phyloP scores from a whole-genome alignment of 2,888 invertebrate genomes.

The Epicampocera succincta region DNA sequence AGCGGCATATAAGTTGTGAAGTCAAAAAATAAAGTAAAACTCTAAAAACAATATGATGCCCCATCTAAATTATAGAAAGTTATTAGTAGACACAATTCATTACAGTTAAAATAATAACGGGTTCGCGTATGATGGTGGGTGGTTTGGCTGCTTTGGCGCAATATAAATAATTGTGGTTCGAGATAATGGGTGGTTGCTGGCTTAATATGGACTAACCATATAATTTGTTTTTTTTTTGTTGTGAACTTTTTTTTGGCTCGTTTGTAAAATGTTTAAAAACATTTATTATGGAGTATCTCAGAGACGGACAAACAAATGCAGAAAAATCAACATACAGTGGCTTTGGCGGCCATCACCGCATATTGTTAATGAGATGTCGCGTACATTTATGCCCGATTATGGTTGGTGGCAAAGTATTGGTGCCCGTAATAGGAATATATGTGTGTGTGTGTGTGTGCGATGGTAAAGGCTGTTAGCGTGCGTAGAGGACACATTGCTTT shows the following conservation, averaged over 20 bases:
- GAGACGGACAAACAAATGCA: not conserved
- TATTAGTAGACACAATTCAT: conserved; percentile 15
- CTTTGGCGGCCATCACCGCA: conserved; percentile 63
- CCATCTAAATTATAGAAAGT: not conserved
- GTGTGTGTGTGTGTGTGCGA: not conserved
- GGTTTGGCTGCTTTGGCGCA: conserved; percentile 1
- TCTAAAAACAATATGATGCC: conserved; percentile 24
- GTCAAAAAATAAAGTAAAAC: conserved; percentile 15
- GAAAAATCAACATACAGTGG: conserved; percentile 34
- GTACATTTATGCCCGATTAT: conserved; percentile 69
- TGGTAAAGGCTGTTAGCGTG: conserved; percentile 6
- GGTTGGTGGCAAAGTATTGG: conserved; percentile 49
- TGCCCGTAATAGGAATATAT: not conserved
- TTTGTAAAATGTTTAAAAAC: conserved; percentile 62
- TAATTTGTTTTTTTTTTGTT: not conserved
- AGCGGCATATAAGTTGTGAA: conserved; percentile 16
- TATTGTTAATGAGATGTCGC: conserved; percentile 72
- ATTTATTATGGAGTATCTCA: conserved; percentile 46
- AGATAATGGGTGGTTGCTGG: conserved; percentile 45
- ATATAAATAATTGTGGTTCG: conserved; percentile 65
- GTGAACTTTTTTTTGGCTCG: conserved; percentile 50
- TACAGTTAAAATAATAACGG: conserved; percentile 45
- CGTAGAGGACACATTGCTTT: conserved; percentile 26
- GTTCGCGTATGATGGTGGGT: conserved; percentile 12
- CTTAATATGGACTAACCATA: conserved; percentile 16